phyloP scores from a whole-genome alignment of 2,888 invertebrate genomes.

The Pandemis corylana region DNA sequence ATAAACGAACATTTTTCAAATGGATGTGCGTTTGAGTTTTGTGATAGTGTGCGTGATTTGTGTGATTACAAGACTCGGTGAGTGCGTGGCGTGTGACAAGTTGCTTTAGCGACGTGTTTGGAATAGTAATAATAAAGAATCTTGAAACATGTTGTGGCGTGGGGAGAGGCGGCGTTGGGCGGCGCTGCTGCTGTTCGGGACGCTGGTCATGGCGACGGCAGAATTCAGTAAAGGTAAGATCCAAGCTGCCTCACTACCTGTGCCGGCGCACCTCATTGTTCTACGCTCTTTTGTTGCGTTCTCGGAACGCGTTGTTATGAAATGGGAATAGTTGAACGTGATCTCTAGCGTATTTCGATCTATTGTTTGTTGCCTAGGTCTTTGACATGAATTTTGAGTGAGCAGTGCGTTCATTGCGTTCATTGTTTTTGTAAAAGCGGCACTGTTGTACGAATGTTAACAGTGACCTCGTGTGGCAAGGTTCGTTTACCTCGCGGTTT shows the following conservation, averaged over 20 bases:
- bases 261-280: conserved; percentile 69
- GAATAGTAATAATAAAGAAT: conserved; percentile 71
- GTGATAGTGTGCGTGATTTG: conserved; percentile 82
- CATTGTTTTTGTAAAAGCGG: background rate
- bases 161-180: conserved; percentile 72
- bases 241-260: conserved; percentile 74
- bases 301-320: conserved; percentile 50
- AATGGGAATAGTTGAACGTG: conserved; percentile 37
- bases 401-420: background rate
- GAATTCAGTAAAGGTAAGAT: conserved; percentile 77
- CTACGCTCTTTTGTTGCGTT: conserved; percentile 69
- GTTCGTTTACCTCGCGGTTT: conserved; percentile 40
- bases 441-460: conserved; percentile 15
- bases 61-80: conserved; percentile 73
- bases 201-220: conserved; percentile 74
- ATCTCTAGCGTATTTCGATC: conserved; percentile 32
- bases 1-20: conserved; percentile 84
- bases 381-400: conserved; percentile 24
- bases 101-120: conserved; percentile 75
- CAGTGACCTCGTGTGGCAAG: conserved; percentile 37
- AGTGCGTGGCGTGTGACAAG: conserved; percentile 77
- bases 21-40: conserved; percentile 81
- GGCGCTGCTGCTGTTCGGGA: conserved; percentile 71
- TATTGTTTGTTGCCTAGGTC: conserved; percentile 8
- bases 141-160: conserved; percentile 71